Evolutionary conservation across 1,140 invertebrate genomes (phyloP).

Genomic region (Adelges cooleyi): DNA sequence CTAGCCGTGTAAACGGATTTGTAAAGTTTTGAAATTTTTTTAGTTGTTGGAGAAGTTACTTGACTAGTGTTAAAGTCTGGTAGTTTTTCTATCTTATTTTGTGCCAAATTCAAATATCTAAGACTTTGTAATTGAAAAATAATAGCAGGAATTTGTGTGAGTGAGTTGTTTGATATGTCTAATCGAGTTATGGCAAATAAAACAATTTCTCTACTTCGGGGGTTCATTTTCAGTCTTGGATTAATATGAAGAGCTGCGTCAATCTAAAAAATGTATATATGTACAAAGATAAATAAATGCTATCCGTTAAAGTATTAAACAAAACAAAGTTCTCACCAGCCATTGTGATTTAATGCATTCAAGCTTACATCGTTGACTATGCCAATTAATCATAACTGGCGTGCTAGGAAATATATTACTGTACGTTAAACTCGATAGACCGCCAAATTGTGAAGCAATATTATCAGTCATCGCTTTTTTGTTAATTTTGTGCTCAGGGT

Average conservation of each 20-base stretch:
- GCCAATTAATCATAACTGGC: slow-evolving; percentile 91
- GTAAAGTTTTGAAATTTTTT: slow-evolving; percentile 30
- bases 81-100: slow-evolving; percentile 72
- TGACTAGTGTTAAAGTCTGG: slow-evolving; percentile 41
- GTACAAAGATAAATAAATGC: not conserved
- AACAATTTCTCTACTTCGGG: slow-evolving; percentile 56
- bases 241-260: slow-evolving; percentile 75
- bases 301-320: not conserved
- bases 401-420: slow-evolving; percentile 70
- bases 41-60: slow-evolving; percentile 21
- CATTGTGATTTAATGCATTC: slow-evolving; percentile 63
- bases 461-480: slow-evolving; percentile 67
- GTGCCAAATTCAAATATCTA: slow-evolving; percentile 66
- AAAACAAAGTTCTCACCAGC: slow-evolving; percentile 45
- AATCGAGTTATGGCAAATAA: slow-evolving; percentile 84
- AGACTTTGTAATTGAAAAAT: slow-evolving; percentile 74
- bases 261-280: slow-evolving; percentile 35
- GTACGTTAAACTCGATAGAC: slow-evolving; percentile 55
- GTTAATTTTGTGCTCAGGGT: slow-evolving; percentile 78
- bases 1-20: slow-evolving; percentile 50
- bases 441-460: slow-evolving; percentile 45
- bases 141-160: slow-evolving; percentile 64
- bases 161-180: slow-evolving; percentile 83
- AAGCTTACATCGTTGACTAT: slow-evolving; percentile 62
- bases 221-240: slow-evolving; percentile 60